Evolutionary conservation across 2,888 invertebrate species (phyloP).

Genomic region (Coecobrya sp.): DNA sequence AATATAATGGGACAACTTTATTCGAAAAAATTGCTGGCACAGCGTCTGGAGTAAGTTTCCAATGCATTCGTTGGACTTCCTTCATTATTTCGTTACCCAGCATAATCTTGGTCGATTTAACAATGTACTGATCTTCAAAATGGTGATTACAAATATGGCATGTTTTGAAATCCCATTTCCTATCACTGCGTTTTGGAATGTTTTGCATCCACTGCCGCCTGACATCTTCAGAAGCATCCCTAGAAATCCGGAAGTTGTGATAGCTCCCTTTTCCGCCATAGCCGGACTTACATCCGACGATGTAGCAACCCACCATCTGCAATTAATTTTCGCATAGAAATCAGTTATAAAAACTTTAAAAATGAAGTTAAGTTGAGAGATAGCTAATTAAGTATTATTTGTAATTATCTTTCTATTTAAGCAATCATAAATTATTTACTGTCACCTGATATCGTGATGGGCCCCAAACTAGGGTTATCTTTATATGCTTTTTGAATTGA

Average conservation of each 20-base stretch:
- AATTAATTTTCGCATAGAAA: too few species aligned
- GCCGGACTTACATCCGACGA: constrained; percentile 3
- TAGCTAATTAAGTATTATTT: too few species aligned
- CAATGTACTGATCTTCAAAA: constrained; percentile 64
- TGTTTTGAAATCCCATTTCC: constrained; percentile 12
- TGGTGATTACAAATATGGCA: constrained; percentile 44
- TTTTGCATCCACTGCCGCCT: constrained; percentile 20
- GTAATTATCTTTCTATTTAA: too few species aligned
- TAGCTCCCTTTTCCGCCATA: not conserved
- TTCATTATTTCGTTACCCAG: not conserved
- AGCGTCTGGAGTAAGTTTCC: constrained; percentile 58
- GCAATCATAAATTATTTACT: too few species aligned
- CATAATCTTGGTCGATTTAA: constrained; percentile 32
- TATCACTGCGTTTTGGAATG: constrained; percentile 53
- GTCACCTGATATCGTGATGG: too few species aligned
- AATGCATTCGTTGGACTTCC: not conserved
- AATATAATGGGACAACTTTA: constrained; percentile 49
- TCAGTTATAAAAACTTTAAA: too few species aligned
- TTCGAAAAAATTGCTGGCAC: constrained; percentile 71
- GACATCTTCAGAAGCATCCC: not conserved
- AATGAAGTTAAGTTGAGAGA: too few species aligned
- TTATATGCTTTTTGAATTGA: too few species aligned
- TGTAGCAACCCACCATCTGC: constrained; percentile 16
- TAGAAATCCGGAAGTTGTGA: too few species aligned
- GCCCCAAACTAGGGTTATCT: too few species aligned